Conservation (phyloP, 1,140 invertebrate genomes). For the Hermetia illucens region DNA sequence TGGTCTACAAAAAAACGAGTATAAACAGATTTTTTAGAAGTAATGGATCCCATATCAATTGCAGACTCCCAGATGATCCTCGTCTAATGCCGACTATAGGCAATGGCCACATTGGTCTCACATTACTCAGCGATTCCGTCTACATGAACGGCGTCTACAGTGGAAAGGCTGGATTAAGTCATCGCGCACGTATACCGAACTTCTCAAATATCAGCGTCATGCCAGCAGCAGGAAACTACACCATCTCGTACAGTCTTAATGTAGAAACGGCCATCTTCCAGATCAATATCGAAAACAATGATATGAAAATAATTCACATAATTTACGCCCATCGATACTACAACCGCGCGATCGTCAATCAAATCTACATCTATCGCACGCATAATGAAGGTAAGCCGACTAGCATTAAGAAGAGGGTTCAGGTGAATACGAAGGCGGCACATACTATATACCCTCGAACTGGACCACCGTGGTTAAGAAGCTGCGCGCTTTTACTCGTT, state of each 20-base stretch:
- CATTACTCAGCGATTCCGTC: slow-evolving; percentile 39
- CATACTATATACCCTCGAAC: too few relatives aligned
- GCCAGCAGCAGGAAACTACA: slow-evolving; percentile 5
- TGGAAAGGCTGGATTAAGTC: slow-evolving; percentile 34
- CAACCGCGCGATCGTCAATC: slow-evolving; percentile 39
- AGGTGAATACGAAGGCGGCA: too few relatives aligned
- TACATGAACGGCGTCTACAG: slow-evolving; percentile 43
- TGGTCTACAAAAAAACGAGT: too few relatives aligned
- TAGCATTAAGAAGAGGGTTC: too few relatives aligned
- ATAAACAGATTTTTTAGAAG: too few relatives aligned
- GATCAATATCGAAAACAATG: slow-evolving; percentile 31
- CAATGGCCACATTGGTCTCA: slow-evolving; percentile 40
- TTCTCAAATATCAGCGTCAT: slow-evolving; percentile 34
- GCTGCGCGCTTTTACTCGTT: too few relatives aligned
- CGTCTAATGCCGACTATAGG: slow-evolving; percentile 40
- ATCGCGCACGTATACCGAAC: slow-evolving; percentile 37
- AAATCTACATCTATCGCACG: too few relatives aligned
- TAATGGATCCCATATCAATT: background rate
- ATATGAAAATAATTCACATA: slow-evolving; percentile 34
- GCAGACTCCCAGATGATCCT: slow-evolving; percentile 35
- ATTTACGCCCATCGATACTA: slow-evolving; percentile 40
- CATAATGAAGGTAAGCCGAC: too few relatives aligned
- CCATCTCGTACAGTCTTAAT: slow-evolving; percentile 26
- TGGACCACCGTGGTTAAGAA: too few relatives aligned
- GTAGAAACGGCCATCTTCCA: slow-evolving; percentile 31